A percentile compares a stretch with the other conserved stretches of the same genome.
These are phyloP conservation scores for Styela plicata DNA, from an alignment of 23 tunicate species.

Conservation along the genomic window DNA sequence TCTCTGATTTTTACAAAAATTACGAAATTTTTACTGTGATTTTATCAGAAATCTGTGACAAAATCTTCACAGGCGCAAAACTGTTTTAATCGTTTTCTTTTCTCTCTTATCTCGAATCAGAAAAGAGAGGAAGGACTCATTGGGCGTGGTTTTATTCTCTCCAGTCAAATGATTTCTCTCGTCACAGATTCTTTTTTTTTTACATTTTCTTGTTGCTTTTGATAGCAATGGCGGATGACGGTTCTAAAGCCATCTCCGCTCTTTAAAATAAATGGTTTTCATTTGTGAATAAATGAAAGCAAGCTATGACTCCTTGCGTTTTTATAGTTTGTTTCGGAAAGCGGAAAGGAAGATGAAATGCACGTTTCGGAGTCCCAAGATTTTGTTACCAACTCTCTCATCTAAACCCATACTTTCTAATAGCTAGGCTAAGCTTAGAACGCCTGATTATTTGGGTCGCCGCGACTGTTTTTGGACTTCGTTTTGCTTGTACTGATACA, in stretches of 20 bases:
- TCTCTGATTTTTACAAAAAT: neutral
- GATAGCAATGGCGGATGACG: neutral
- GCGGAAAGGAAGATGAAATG: too few species aligned
- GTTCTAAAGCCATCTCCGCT: constrained; percentile 3
- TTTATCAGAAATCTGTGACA: neutral
- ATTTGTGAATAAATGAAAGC: constrained; percentile 20
- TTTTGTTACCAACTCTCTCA: too few species aligned
- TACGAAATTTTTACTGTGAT: neutral
- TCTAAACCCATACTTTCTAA: too few species aligned
- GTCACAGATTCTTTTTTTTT: neutral
- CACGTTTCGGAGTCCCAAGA: too few species aligned
- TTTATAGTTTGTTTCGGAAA: too few species aligned
- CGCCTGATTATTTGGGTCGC: too few species aligned
- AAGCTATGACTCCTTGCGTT: too few species aligned
- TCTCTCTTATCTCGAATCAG: neutral
- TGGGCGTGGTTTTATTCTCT: neutral
- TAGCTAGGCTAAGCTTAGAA: too few species aligned
- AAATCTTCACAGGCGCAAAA: neutral
- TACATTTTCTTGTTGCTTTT: neutral
- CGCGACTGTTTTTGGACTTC: too few species aligned
- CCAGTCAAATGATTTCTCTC: neutral
- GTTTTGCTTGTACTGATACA: too few species aligned
- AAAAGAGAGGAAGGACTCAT: neutral
- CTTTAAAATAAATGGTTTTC: neutral
- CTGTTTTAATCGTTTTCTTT: neutral